Conservation (phyloP, 2,888 invertebrate species). For the Caenorhabditis macrosperma region DNA sequence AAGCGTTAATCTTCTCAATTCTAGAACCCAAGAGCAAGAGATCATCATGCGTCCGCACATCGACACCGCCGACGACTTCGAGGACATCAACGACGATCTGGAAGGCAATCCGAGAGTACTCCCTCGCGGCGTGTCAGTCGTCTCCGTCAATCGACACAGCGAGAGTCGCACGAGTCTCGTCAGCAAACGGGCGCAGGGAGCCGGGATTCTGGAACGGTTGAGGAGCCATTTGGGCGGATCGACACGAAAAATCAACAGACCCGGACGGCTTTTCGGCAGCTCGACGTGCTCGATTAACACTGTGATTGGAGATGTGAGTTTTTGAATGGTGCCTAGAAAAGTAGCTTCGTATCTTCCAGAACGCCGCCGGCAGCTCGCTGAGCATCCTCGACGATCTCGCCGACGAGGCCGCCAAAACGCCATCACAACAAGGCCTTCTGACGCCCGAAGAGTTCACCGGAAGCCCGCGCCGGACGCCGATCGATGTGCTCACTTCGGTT, state of each 20-base stretch:
- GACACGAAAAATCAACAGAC: slow-evolving; percentile 53
- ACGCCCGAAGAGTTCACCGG: slow-evolving; percentile 44
- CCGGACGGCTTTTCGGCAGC: slow-evolving; percentile 51
- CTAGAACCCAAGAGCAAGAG: slow-evolving; percentile 55
- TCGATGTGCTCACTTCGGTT: slow-evolving; percentile 60
- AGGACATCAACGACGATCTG: slow-evolving; percentile 43
- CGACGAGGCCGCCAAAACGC: slow-evolving; percentile 46
- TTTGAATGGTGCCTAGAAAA: too few species aligned
- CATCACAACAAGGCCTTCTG: slow-evolving; percentile 42
- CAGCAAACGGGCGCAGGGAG: slow-evolving; percentile 32
- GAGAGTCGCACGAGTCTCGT: slow-evolving; percentile 62
- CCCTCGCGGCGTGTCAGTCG: slow-evolving; percentile 61
- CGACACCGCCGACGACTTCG: slow-evolving; percentile 45
- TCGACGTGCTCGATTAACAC: slow-evolving; percentile 52
- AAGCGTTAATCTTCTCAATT: too few species aligned
- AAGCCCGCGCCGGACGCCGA: slow-evolving; percentile 55
- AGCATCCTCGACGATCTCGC: slow-evolving; percentile 59
- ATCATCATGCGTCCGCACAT: slow-evolving; percentile 65
- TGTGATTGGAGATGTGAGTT: slow-evolving; percentile 37
- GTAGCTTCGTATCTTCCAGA: slow-evolving; percentile 22
- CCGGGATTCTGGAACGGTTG: slow-evolving; percentile 49
- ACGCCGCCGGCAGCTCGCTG: slow-evolving; percentile 38
- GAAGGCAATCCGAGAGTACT: slow-evolving; percentile 42
- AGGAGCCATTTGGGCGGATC: slow-evolving; percentile 57
- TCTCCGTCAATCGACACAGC: slow-evolving; percentile 66